phyloP scores from a whole-genome alignment of 2,113 vertebrate species.

The Anolis carolinensis region DNA sequence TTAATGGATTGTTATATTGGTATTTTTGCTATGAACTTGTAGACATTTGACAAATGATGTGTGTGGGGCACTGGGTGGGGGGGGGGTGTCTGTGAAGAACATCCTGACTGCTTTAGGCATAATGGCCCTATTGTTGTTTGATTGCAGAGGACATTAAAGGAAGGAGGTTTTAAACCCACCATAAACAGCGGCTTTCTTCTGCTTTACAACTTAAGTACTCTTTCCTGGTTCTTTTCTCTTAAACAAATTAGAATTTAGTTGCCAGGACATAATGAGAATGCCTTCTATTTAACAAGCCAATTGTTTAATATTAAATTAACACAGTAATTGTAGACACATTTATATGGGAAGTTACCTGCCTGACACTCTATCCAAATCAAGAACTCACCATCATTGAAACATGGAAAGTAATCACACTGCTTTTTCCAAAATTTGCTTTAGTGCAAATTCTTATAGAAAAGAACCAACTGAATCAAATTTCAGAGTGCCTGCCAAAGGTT shows the following conservation, averaged over 20 bases:
- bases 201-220: slow-evolving; percentile 44
- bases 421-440: slow-evolving; percentile 27
- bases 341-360: not conserved
- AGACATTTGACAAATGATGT: slow-evolving; percentile 44
- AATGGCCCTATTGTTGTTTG: slow-evolving; percentile 55
- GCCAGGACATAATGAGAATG: slow-evolving; percentile 59
- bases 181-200: slow-evolving; percentile 25
- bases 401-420: slow-evolving; percentile 63
- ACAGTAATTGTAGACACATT: slow-evolving; percentile 49
- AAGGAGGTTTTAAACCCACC: slow-evolving; percentile 40
- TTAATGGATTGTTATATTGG: slow-evolving; percentile 54
- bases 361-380: slow-evolving; percentile 46
- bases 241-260: slow-evolving; percentile 37
- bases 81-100: slow-evolving; percentile 43
- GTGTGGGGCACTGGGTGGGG: not conserved
- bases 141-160: slow-evolving; percentile 30
- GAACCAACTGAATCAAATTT: slow-evolving; percentile 14
- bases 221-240: slow-evolving; percentile 41
- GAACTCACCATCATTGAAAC: slow-evolving; percentile 63
- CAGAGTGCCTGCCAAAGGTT: slow-evolving; percentile 61
- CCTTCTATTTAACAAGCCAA: slow-evolving; percentile 57
- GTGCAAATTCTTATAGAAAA: slow-evolving; percentile 39
- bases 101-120: slow-evolving; percentile 47
- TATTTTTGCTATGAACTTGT: slow-evolving; percentile 58
- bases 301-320: slow-evolving; percentile 59